Percentiles rank a stretch among this genome's conserved stretches.
These are phyloP conservation scores for Squalus acanthias DNA, from an alignment of 2,797 vertebrate genomes.

Conservation along the genomic window DNA sequence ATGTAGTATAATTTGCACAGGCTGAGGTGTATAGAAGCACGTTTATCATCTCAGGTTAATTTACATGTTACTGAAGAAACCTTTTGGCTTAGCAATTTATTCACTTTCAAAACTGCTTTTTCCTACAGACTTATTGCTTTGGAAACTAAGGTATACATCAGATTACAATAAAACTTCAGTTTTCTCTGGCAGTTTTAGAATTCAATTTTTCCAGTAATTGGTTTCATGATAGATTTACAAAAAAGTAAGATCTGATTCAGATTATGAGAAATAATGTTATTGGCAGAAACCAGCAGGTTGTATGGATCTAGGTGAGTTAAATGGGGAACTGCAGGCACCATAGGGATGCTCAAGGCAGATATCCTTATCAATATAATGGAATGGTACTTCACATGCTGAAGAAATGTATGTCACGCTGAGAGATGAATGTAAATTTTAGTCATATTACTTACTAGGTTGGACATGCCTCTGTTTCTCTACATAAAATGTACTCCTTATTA, in stretches of 20 bases:
- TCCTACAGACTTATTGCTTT: neutral
- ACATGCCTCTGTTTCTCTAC: neutral
- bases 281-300: slow-evolving; percentile 15
- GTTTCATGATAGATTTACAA: neutral
- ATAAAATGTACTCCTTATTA: slow-evolving; percentile 1
- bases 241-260: slow-evolving; percentile 18
- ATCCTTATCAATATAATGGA: slow-evolving; percentile 33
- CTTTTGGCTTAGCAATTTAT: neutral
- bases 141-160: neutral
- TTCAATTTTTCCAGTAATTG: slow-evolving; percentile 14
- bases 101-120: neutral
- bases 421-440: slow-evolving; percentile 1
- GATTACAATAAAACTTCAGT: slow-evolving; percentile 31
- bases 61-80: neutral
- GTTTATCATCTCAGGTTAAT: neutral
- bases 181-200: neutral
- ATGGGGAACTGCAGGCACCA: neutral
- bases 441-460: neutral
- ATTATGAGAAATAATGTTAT: slow-evolving; percentile 9
- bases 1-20: neutral
- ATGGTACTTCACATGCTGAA: slow-evolving; percentile 12
- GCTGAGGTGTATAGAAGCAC: neutral
- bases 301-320: slow-evolving; percentile 28
- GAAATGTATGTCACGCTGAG: neutral
- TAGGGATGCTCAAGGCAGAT: slow-evolving; percentile 22